Percentiles rank a stretch among this genome's conserved stretches.
Evolutionary conservation across 2,888 invertebrate genomes (phyloP).

Genomic region (Cheilosia variabilis): DNA sequence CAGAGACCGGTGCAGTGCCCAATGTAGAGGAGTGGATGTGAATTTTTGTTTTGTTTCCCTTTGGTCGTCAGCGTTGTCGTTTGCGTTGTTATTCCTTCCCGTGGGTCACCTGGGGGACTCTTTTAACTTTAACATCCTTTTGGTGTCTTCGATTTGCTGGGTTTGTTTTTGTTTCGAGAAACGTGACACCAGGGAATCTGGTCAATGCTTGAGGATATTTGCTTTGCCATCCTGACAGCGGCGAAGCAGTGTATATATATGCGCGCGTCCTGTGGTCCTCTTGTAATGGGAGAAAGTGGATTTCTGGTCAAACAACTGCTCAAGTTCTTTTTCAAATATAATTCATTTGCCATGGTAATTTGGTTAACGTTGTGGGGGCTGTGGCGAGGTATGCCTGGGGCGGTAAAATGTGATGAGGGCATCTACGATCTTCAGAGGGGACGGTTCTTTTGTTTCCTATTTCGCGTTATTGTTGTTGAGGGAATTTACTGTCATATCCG

Average conservation of each 20-base stretch:
- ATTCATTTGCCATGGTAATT: conserved; percentile 44
- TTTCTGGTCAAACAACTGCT: conserved; percentile 24
- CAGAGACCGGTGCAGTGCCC: not conserved
- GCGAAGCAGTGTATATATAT: too few species aligned
- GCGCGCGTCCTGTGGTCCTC: conserved; percentile 16
- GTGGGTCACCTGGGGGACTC: conserved; percentile 53
- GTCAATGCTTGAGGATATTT: conserved; percentile 48
- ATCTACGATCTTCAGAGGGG: not conserved
- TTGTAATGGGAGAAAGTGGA: conserved; percentile 43
- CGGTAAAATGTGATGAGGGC: not conserved
- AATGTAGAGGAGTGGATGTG: conserved; percentile 1
- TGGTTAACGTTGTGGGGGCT: conserved; percentile 12
- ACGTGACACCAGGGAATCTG: conserved; percentile 44
- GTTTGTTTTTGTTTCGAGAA: conserved; percentile 27
- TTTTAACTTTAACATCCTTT: conserved; percentile 44
- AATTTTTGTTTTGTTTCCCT: conserved; percentile 1
- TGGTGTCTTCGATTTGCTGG: not conserved
- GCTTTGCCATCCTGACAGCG: conserved; percentile 11
- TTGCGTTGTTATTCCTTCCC: conserved; percentile 43
- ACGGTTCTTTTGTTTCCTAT: too few species aligned
- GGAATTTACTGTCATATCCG: too few species aligned
- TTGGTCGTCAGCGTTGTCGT: not conserved
- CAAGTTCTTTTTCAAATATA: conserved; percentile 10
- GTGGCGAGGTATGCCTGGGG: not conserved
- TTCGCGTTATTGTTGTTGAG: too few species aligned